A percentile compares a stretch with the other conserved stretches of the same genome.
Evolutionary conservation across 2,797 vertebrate genomes (phyloP).

Genomic region (Tokudaia muenninki): DNA sequence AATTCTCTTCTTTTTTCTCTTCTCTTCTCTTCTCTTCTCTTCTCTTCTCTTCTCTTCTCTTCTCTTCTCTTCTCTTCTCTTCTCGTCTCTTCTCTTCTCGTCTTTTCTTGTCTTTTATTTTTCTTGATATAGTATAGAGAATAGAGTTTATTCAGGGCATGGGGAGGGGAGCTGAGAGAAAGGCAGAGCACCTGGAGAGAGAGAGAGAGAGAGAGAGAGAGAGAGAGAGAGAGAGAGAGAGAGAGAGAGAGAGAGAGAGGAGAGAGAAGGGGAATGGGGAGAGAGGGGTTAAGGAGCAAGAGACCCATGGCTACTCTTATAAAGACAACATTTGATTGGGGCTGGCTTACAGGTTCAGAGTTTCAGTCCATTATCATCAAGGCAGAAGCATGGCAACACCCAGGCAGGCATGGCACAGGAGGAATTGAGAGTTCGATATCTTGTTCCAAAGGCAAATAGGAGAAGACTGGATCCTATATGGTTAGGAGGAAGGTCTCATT

Average conservation of each 20-base stretch:
- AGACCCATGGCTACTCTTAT: not conserved
- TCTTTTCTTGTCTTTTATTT: too few species aligned
- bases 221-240: too few species aligned
- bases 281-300: too few species aligned
- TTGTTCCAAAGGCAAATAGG: not conserved
- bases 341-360: not conserved
- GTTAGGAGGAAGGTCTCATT: not conserved
- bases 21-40: too few species aligned
- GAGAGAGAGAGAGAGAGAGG: too few species aligned
- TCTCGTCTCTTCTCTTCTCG: too few species aligned
- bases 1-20: not conserved
- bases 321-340: not conserved
- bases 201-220: too few species aligned
- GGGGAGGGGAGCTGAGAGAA: not conserved
- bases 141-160: not conserved
- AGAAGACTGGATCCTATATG: not conserved
- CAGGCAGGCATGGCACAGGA: not conserved
- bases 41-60: too few species aligned
- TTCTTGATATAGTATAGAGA: not conserved
- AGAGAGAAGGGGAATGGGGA: too few species aligned
- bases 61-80: too few species aligned
- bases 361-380: not conserved
- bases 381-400: not conserved
- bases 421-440: not conserved
- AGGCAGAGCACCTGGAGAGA: not conserved